phyloP scores from a whole-genome alignment of 2,113 vertebrate genomes.

The Phocoena phocoena region DNA sequence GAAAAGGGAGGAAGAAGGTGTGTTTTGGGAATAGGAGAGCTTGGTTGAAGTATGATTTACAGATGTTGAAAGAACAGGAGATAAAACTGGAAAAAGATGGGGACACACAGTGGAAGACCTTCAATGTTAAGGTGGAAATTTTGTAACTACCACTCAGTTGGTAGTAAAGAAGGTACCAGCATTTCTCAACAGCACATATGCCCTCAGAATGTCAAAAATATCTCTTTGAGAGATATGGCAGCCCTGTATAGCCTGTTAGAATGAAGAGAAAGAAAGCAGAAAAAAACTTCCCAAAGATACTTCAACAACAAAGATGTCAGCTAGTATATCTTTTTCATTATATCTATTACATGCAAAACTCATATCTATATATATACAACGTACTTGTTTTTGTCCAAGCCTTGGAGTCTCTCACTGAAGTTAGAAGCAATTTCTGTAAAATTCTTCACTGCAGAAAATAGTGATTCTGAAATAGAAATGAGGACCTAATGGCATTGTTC shows the following conservation, averaged over 20 bases:
- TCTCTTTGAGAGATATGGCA: neutral
- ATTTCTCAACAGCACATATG: neutral
- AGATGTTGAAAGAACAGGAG: neutral
- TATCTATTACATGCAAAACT: neutral
- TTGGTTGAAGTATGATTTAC: neutral
- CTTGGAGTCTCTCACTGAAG: constrained; percentile 87
- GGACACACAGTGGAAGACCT: neutral
- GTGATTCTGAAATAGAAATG: constrained; percentile 85
- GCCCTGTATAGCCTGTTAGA: rapidly evolving
- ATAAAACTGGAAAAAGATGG: neutral
- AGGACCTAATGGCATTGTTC: neutral
- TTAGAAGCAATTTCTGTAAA: constrained; percentile 87
- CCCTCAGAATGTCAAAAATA: neutral
- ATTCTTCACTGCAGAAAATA: constrained; percentile 92
- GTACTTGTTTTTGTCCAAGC: constrained; percentile 89
- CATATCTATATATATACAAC: constrained; percentile 12
- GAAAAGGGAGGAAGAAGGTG: neutral
- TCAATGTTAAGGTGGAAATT: neutral
- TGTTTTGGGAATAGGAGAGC: neutral
- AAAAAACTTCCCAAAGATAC: neutral
- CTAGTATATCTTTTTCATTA: neutral
- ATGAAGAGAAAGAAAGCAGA: neutral
- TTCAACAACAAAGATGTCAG: neutral
- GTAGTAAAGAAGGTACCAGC: neutral
- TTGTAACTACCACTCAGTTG: neutral